Percentiles rank a stretch among this genome's conserved stretches.
Evolutionary conservation across 2,888 invertebrate genomes (phyloP).

Genomic region (Theretra japonica): DNA sequence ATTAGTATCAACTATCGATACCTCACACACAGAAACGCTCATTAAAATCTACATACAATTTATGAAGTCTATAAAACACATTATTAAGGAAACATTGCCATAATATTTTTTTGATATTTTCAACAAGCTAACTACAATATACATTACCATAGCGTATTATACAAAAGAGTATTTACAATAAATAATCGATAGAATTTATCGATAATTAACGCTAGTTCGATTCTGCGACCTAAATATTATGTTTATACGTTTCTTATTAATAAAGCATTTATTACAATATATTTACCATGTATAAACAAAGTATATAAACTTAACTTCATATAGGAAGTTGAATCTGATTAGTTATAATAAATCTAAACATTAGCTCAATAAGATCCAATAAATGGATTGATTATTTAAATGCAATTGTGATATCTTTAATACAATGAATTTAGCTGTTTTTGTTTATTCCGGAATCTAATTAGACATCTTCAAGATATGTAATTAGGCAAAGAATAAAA

Average conservation of each 20-base stretch:
- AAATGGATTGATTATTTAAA: background rate
- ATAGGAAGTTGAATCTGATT: background rate
- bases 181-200: background rate
- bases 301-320: background rate
- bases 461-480: background rate
- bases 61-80: constrained; percentile 18
- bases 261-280: background rate
- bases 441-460: too few relatives aligned
- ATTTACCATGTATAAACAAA: background rate
- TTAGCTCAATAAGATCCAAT: background rate
- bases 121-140: constrained; percentile 45
- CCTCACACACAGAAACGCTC: background rate
- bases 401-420: background rate
- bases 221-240: background rate
- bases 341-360: background rate
- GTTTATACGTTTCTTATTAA: background rate
- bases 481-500: too few relatives aligned
- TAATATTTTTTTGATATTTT: constrained; percentile 17
- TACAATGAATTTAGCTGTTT: too few relatives aligned
- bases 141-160: constrained; percentile 35
- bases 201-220: background rate
- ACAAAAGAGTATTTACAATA: constrained; percentile 23
- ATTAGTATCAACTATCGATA: constrained; percentile 8
- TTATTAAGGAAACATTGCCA: constrained; percentile 19
- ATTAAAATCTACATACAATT: constrained; percentile 5